A percentile compares a stretch with the other conserved stretches of the same genome.
phyloP scores from a whole-genome alignment of 2,888 invertebrate species.

The Eremobia ochroleuca region DNA sequence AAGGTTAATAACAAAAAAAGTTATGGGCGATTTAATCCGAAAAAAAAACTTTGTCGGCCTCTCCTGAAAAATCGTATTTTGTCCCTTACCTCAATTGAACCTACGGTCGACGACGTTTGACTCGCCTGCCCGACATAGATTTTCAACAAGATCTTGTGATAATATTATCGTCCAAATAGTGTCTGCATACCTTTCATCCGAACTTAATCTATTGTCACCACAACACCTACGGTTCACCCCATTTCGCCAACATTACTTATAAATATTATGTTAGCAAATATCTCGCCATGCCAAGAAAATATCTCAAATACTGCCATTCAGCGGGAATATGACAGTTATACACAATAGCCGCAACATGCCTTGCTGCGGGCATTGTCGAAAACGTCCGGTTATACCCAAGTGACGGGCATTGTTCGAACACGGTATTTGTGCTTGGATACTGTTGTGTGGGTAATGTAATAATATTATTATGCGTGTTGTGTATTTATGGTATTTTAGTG shows the following conservation, averaged over 20 bases:
- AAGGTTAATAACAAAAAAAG: too few relatives aligned
- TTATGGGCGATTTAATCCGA: too few relatives aligned
- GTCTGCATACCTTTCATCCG: background rate
- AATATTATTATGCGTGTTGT: slow-evolving; percentile 6
- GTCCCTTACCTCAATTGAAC: too few relatives aligned
- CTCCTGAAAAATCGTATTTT: too few relatives aligned
- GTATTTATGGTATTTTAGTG: slow-evolving; percentile 8
- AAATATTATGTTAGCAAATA: slow-evolving; percentile 54
- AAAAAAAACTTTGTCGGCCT: too few relatives aligned
- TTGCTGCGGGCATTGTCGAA: slow-evolving; percentile 68
- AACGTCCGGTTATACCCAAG: slow-evolving; percentile 72
- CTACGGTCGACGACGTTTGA: too few relatives aligned
- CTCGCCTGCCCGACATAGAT: background rate
- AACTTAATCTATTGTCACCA: slow-evolving; percentile 19
- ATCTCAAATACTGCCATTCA: slow-evolving; percentile 51
- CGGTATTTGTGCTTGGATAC: slow-evolving; percentile 62
- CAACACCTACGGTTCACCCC: slow-evolving; percentile 11
- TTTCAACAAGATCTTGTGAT: background rate
- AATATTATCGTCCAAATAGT: background rate
- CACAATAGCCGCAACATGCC: slow-evolving; percentile 63
- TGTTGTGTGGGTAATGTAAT: slow-evolving; percentile 35
- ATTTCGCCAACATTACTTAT: slow-evolving; percentile 32
- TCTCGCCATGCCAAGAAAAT: slow-evolving; percentile 57
- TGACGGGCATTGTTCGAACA: slow-evolving; percentile 82
- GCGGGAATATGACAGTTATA: slow-evolving; percentile 61